Evolutionary conservation across 2,888 invertebrate genomes (phyloP).

Genomic region (Megastigmus dorsalis): DNA sequence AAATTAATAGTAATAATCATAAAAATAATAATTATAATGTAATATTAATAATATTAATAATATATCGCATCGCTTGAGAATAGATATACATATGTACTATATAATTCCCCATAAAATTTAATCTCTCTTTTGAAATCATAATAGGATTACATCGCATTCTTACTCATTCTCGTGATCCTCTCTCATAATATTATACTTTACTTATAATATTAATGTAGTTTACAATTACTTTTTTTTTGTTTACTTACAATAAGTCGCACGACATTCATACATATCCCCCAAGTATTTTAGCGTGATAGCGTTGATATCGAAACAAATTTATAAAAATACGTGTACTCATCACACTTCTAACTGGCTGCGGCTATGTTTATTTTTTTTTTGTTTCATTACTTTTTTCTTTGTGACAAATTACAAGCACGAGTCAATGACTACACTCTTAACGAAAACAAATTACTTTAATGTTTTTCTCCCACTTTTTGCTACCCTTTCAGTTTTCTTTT

Average conservation of each 20-base stretch:
- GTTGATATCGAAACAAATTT: slow-evolving; percentile 66
- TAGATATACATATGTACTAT: slow-evolving; percentile 42
- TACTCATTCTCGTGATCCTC: slow-evolving; percentile 37
- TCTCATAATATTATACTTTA: slow-evolving; percentile 58
- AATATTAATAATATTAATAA: slow-evolving; percentile 46
- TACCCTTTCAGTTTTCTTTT: background rate
- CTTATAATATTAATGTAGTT: slow-evolving; percentile 55
- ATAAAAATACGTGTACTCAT: slow-evolving; percentile 67
- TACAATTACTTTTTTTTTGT: slow-evolving; percentile 55
- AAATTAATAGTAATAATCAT: slow-evolving; percentile 54
- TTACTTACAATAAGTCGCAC: slow-evolving; percentile 58
- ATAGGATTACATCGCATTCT: slow-evolving; percentile 39
- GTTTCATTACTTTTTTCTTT: slow-evolving; percentile 35
- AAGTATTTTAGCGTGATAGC: slow-evolving; percentile 57
- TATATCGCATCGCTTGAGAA: slow-evolving; percentile 50
- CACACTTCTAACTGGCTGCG: slow-evolving; percentile 57
- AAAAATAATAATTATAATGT: slow-evolving; percentile 44
- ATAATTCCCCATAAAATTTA: slow-evolving; percentile 51
- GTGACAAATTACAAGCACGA: slow-evolving; percentile 51
- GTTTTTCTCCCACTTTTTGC: background rate
- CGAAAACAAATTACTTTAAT: slow-evolving; percentile 48
- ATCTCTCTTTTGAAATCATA: slow-evolving; percentile 49
- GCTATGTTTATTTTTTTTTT: slow-evolving; percentile 55
- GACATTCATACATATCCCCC: slow-evolving; percentile 59
- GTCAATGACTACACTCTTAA: slow-evolving; percentile 55